Evolutionary conservation across 2,888 invertebrate genomes (phyloP), one percentile per base, ranked within the genome.

Genomic region (Notodonta dromedarius): DNA sequence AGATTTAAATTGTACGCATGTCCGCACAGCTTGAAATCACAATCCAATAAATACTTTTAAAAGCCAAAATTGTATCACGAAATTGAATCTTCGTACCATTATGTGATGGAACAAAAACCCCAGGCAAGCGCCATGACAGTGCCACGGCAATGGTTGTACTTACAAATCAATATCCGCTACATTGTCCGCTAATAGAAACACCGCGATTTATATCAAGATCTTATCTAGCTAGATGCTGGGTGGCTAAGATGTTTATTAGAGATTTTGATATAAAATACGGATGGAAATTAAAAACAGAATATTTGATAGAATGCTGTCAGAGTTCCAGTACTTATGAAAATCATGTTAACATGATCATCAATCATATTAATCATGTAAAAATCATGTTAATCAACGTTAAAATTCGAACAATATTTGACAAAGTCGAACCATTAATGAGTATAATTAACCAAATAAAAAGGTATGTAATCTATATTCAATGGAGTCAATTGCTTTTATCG

Each of bases 21-120:
- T 55, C 39, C 40, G 55, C 55, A 14, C 55, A 55, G 55, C 55
- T 40, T 55, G 55, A 55, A 40, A 35, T 52, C 52, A 52, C 52
- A 52, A 52, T 9, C 14, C 55, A 40, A 55, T 40, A 55, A 53
- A 40, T 1, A 14, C 16, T 52, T 14, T 54, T 54, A 35, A 54
- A 39, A 35, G 12, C 40, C 55, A 16, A 40, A 55, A 40, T 55
- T 40, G 55, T 55, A 55, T 55, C 55, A 40, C 40, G 14, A 55
- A 55, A 55, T 55, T 55, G 55, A 55, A 55, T 55, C 55, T 39
- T 9, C 13, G 46, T 42, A 42, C 12, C 16, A 8, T 40, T 11
- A 40, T 40, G 40, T 55, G n/a, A 4, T 14, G n/a, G 40, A 55
- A 55, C 40, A 55, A 55, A 32, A 40, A 55, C 39, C n/a, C 55